Base-by-base conservation (phyloP, 1,140 invertebrate species). In the Achatina immaculata region DNA sequence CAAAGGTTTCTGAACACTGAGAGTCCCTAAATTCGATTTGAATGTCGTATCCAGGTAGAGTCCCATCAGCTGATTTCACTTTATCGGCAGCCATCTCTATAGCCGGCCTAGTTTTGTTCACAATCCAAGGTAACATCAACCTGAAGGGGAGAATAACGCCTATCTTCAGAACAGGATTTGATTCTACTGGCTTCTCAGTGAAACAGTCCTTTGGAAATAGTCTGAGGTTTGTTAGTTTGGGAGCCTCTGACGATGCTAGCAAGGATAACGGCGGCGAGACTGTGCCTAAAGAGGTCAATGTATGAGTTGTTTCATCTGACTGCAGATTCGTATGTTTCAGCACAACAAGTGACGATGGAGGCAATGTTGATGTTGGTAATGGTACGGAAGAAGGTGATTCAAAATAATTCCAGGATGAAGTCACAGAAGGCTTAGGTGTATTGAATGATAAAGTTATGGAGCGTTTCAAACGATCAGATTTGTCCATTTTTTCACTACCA, bases 1-100 rank as follows among this genome's bases (percentile, higher is more conserved):
- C 88, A 16, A 82, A 78, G 0, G 85, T 88, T 36, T 88, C 88
- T 7, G 88, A 89, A 78, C 89, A 90, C 24, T 81, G 34, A 0
- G 88, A 88, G 80, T 90, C 87, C 65, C 76, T 81, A 14, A 81
- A 82, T 11, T 83, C 80, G n/a, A 85, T 81, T 14, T 78, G 36
- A 7, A 88, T 48, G 9, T 80, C 78, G 71, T 82, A 81, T 4
- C 82, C 83, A 19, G 83, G 81, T 9, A 88, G 80, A 31, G 84
- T 11, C 3, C 77, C 34, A 11, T 78, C 75, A 19, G 43, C 43
- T 11, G 69, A 45, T 28, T 83, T 72, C 0, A 88, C 58, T 2
- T 42, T 81, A 55, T 86, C 85, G 0, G 84, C 83, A 0, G 88
- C 89, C 36, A 85, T 82, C 45, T 85, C 81, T 36, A 90, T 86